Evolutionary conservation across 2,113 vertebrate species (phyloP), one percentile per base, ranked within the genome.

Genomic region (Lophius piscatorius): DNA sequence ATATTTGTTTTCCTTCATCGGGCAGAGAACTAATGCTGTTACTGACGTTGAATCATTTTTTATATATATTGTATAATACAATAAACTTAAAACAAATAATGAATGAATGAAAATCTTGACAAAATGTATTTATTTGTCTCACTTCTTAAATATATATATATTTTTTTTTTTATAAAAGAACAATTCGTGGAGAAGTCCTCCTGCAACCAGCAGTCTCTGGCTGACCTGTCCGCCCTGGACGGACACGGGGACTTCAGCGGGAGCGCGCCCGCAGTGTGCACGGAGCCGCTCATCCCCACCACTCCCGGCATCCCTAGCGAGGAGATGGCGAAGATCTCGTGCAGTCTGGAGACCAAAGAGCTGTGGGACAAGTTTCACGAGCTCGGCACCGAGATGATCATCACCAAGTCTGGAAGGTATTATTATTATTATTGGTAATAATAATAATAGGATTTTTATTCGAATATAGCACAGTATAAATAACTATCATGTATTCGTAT

Each of bases 331-430:
- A 98, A 97, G 86, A 97, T 99, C 78, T 92, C 92, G 41, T 98
- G 97, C 93, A 97, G 91, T 76, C 82, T 99, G 74, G 97, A 99
- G 82, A 99, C 97, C 70, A 99, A 99, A 73, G 97, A 98, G 50
- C 93, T 99, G 45, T 99, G 97, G 97, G 97, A 99, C 87, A 99
- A 99, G 47, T 99, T 98, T 41, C 97, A 99, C 26, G 97, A 99
- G 0, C 91, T 99, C 61, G 97, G 97, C 18, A 99, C 97, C 0
- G 97, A 99, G 86, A 99, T 99, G 97, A 99, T 99, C 90, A 99
- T 99, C 86, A 99, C 97, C 61, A 99, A 99, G 83, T 98, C 97
- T 0, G 97, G 97, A 57, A 95, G 97, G 97, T 98, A 23, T 9
- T 3, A 29, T 5, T 6, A 28, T 9, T 6, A 28, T 9, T 6